A percentile compares a stretch with the other conserved stretches of the same genome.
Conservation (phyloP, 1,140 invertebrate genomes). For the Drosophila ambigua region DNA sequence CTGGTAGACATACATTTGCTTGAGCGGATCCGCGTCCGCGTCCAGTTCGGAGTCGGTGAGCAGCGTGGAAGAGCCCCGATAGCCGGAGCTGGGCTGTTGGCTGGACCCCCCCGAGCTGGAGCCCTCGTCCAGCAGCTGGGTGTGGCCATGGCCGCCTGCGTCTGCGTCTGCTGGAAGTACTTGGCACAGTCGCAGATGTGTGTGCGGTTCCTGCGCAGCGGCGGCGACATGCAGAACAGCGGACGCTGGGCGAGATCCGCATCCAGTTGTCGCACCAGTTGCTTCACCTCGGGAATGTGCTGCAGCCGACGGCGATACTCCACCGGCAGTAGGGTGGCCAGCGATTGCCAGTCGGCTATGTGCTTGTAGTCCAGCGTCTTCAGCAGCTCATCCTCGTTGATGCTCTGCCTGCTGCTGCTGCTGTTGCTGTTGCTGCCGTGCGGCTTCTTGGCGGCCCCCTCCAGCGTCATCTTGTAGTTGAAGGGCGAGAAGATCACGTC, state of each 20-base stretch:
- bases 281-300: constrained; percentile 89
- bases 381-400: constrained; percentile 90
- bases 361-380: constrained; percentile 92
- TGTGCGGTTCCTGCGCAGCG: constrained; percentile 85
- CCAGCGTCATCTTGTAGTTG: constrained; percentile 82
- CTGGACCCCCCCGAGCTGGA: constrained; percentile 89
- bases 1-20: constrained; percentile 89
- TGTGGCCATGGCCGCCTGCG: constrained; percentile 48
- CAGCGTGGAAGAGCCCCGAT: constrained; percentile 92
- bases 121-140: constrained; percentile 66
- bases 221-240: constrained; percentile 87
- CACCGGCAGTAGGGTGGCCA: constrained; percentile 92
- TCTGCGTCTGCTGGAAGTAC: constrained; percentile 63
- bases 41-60: constrained; percentile 90
- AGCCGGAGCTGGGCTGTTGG: constrained; percentile 92
- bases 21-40: constrained; percentile 84
- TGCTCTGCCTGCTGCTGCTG: constrained; percentile 89
- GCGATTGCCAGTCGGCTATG: constrained; percentile 95
- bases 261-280: constrained; percentile 80
- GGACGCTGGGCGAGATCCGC: constrained; percentile 86
- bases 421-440: constrained; percentile 50
- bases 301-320: constrained; percentile 90
- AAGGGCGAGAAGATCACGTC: constrained; percentile 86
- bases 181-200: constrained; percentile 87
- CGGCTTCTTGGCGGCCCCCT: constrained; percentile 59